A percentile compares a stretch with the other conserved stretches of the same genome.
phyloP scores from a whole-genome alignment of 2,888 invertebrate species.

The Pyrochroa serraticornis region DNA sequence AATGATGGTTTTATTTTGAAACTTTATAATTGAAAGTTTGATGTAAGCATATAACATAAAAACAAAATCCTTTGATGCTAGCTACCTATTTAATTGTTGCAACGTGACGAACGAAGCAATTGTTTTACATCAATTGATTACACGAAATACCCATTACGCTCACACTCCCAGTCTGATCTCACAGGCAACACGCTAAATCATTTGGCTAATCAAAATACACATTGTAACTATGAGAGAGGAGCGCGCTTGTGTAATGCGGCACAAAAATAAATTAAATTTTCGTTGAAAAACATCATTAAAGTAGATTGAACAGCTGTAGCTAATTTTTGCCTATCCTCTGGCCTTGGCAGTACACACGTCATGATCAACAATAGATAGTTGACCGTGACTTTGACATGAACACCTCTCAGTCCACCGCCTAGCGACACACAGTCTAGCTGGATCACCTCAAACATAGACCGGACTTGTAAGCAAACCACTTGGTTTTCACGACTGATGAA shows the following conservation, averaged over 20 bases:
- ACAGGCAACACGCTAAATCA: not conserved
- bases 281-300: slow-evolving; percentile 35
- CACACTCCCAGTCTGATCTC: too few species aligned
- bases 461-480: too few species aligned
- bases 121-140: too few species aligned
- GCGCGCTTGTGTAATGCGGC: slow-evolving; percentile 24
- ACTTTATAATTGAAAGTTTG: too few species aligned
- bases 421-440: slow-evolving; percentile 27
- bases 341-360: slow-evolving; percentile 41
- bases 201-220: slow-evolving; percentile 5
- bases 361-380: slow-evolving; percentile 41
- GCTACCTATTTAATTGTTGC: too few species aligned
- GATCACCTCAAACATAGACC: not conserved
- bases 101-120: too few species aligned
- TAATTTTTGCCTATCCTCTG: slow-evolving; percentile 40
- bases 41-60: too few species aligned
- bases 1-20: too few species aligned
- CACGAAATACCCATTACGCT: not conserved
- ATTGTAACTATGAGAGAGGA: not conserved
- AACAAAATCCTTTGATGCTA: too few species aligned
- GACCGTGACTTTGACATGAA: slow-evolving; percentile 47
- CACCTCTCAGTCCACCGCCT: slow-evolving; percentile 24
- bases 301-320: slow-evolving; percentile 39
- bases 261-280: slow-evolving; percentile 34
- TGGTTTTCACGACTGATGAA: too few species aligned